These are phyloP conservation scores for Andrena minutula DNA, from an alignment of 2,888 invertebrate species.

Conservation along the genomic window DNA sequence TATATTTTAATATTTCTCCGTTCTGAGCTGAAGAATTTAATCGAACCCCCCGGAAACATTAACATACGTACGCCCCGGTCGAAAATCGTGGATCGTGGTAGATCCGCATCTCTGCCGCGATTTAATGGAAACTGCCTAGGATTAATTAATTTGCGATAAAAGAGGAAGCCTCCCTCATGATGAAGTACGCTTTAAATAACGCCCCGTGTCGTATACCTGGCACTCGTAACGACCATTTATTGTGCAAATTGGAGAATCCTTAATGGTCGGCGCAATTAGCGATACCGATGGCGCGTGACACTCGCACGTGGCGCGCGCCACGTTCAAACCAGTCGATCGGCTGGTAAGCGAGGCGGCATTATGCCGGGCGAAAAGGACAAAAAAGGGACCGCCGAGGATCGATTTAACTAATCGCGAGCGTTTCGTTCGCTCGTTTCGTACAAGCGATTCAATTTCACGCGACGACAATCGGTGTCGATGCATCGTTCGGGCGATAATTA, in stretches of 20 bases:
- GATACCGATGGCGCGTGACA: conserved; percentile 70
- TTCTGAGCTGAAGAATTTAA: conserved; percentile 38
- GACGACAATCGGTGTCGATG: conserved; percentile 54
- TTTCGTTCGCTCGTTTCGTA: conserved; percentile 38
- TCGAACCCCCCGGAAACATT: conserved; percentile 41
- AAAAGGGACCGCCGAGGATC: conserved; percentile 53
- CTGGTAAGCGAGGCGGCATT: conserved; percentile 10
- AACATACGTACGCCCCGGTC: conserved; percentile 17
- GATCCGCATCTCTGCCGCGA: conserved; percentile 3
- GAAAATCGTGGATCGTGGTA: background rate
- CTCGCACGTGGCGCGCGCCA: conserved; percentile 51
- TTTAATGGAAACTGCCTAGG: conserved; percentile 57
- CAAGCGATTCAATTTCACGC: conserved; percentile 28
- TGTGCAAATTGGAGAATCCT: conserved; percentile 75
- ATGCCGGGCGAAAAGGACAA: conserved; percentile 3
- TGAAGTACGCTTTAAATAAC: conserved; percentile 72
- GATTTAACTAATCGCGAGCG: conserved; percentile 57
- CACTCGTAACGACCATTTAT: conserved; percentile 72
- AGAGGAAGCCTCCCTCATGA: conserved; percentile 53
- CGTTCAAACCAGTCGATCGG: conserved; percentile 18
- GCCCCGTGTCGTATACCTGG: conserved; percentile 40
- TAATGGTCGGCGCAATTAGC: conserved; percentile 74
- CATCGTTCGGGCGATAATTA: conserved; percentile 55
- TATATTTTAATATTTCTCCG: background rate
- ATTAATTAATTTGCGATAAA: conserved; percentile 68